Evolutionary conservation across 2,888 invertebrate genomes (phyloP).

Genomic region (Papilio protenor): DNA sequence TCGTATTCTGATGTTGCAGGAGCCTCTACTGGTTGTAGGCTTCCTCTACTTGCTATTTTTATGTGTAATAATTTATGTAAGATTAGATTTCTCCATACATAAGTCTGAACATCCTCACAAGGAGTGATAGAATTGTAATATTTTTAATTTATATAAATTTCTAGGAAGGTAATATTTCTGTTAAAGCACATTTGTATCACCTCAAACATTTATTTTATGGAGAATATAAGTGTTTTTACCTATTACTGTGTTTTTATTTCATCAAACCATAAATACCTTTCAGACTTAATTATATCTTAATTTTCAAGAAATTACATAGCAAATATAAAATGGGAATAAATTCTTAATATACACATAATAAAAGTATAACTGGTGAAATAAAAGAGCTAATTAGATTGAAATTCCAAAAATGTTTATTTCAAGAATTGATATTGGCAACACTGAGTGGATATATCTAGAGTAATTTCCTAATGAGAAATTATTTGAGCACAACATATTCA

Average conservation of each 20-base stretch:
- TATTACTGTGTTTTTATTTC: conserved; percentile 23
- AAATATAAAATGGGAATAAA: no score
- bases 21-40: conserved; percentile 94
- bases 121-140: conserved; percentile 66
- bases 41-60: conserved; percentile 96
- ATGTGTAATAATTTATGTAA: conserved; percentile 95
- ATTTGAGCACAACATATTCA: conserved; percentile 2
- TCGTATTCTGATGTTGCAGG: conserved; percentile 93
- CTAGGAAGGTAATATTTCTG: conserved; percentile 49
- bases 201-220: conserved; percentile 56
- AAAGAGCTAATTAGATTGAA: neutral
- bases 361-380: conserved; percentile 9
- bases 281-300: neutral
- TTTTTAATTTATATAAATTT: conserved; percentile 53
- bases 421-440: neutral
- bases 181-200: conserved; percentile 59
- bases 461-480: neutral
- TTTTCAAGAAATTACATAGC: no score
- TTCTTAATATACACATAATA: neutral
- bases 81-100: conserved; percentile 97
- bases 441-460: neutral
- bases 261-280: neutral
- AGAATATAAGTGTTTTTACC: conserved; percentile 62
- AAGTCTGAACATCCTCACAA: conserved; percentile 86
- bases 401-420: neutral